Base-by-base conservation (phyloP, 2,797 vertebrate species). In the Onychomys torridus region DNA sequence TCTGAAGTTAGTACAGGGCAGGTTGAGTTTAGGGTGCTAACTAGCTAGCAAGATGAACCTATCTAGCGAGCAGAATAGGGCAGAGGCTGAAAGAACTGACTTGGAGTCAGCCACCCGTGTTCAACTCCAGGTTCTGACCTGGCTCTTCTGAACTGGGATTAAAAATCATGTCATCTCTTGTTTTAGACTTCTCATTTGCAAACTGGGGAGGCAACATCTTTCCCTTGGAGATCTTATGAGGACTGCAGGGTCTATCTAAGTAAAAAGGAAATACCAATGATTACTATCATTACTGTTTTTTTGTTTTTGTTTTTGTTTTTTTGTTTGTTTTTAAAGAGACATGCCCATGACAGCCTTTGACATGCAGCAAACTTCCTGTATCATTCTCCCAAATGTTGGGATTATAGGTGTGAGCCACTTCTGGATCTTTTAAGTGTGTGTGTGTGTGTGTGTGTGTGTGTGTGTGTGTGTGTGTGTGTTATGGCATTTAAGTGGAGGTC, bases 151-250 rank as follows among this genome's bases (percentile, higher is more conserved):
- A 91, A 91, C 3, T 57, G 37, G 67, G 29, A 52, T 77, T 17
- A 82, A 69, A 94, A 86, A 78, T 29, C 46, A 37, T 21, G 46
- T 29, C 57, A n/a, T 37, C n/a, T 71, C 76, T 92, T 27, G 43
- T 23, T 43, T 69, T 27, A 43, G 63, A n/a, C 37, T 93, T 55
- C 40, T 43, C 23, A 67, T 52, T 67, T 55, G n/a, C 43, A 86
- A 95, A 87, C 75, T 27, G 69, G 76, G 67, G 34, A 85, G 57
- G 46, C 21, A 77, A 90, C 12, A 91, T 52, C n/a, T 37, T 91
- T 90, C 32, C 34, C 37, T 81, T 17, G 37, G n/a, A 32, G 29
- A 13, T 90, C 69, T 82, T 59, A 29, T 27, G 25, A 95, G 10
- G 43, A n/a, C 40, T 85, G 61, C 87, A 83, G 25, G 71, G 71